Evolutionary conservation across 2,888 invertebrate species (phyloP).

Genomic region (Drosophila colorata): DNA sequence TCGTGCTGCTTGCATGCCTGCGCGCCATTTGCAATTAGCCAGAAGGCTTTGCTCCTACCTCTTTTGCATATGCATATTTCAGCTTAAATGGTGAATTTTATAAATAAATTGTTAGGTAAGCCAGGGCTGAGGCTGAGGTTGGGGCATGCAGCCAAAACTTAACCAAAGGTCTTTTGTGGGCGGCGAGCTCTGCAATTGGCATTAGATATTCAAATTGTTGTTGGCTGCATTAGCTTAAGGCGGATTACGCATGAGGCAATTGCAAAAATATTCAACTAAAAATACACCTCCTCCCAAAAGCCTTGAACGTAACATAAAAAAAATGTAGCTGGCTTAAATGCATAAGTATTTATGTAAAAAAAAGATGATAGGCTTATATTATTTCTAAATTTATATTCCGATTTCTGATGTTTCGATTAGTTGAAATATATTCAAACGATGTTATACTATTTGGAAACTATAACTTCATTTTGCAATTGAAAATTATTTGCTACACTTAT

Average conservation of each 20-base stretch:
- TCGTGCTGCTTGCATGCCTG: constrained; percentile 38
- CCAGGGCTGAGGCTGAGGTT: background rate
- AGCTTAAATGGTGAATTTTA: constrained; percentile 34
- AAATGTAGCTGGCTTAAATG: too few species aligned
- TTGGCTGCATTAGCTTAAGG: constrained; percentile 17
- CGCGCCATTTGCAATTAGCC: constrained; percentile 66
- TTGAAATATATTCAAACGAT: too few species aligned
- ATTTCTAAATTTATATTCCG: too few species aligned
- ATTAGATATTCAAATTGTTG: constrained; percentile 41
- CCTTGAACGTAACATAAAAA: background rate
- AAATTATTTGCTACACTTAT: too few species aligned
- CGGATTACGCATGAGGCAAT: constrained; percentile 25
- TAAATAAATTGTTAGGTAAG: constrained; percentile 37
- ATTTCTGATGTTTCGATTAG: too few species aligned
- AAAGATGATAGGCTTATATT: too few species aligned
- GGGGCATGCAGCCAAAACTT: constrained; percentile 2
- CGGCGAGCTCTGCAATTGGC: background rate
- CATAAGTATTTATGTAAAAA: too few species aligned
- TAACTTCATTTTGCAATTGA: too few species aligned
- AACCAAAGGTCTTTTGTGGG: background rate
- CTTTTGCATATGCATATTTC: constrained; percentile 59
- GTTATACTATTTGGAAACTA: too few species aligned
- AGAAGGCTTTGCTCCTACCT: constrained; percentile 17
- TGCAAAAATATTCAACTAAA: constrained; percentile 32
- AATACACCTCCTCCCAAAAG: background rate